Evolutionary conservation across 2,888 invertebrate genomes (phyloP), one percentile per base, ranked within the genome.

Genomic region (Atherix ibis): DNA sequence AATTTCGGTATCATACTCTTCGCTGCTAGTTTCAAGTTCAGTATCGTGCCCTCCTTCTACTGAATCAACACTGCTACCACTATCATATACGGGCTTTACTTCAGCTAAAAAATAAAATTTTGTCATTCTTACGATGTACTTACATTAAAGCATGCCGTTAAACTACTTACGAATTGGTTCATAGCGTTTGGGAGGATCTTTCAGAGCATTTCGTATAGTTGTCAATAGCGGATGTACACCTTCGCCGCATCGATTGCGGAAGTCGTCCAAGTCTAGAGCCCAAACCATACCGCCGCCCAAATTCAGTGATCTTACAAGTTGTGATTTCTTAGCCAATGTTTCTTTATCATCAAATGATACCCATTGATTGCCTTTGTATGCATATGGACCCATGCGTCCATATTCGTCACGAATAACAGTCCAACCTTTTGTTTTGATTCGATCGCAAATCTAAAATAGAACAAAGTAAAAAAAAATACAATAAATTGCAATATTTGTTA

Each of bases 241-340:
- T 53, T 78, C 71, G 2, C 79, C 81, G 52, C 88, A 88, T 40
- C 73, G 68, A 50, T 79, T 76, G 41, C 70, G 73, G 52, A 85
- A 88, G 57, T 89, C 88, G 46, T 89, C 88, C 44, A 88, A 69
- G 63, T 88, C 88, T 22, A 88, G 62, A 0, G 88, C 87, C 88
- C 88, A 88, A 27, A 88, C 73, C 87, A 88, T 88, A 13, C 83
- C 87, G 37, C 88, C 88, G 10, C 78, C 88, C 13, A 91, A 67
- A 40, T 76, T 71, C 58, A 83, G 66, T 10, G 75, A 68, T 40
- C 81, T 71, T 22, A 88, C 73, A 48, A 76, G 77, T 47, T 83
- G 73, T 0, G 84, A 77, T 63, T 91, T 91, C 42, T 68, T 70
- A 40, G 71, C 68, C 27, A 91, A 76, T 61, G 79, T 87, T 19